Percentiles rank a stretch among this genome's conserved stretches.
Conservation (phyloP, 1,140 invertebrate genomes). For the Argopecten irradians region DNA sequence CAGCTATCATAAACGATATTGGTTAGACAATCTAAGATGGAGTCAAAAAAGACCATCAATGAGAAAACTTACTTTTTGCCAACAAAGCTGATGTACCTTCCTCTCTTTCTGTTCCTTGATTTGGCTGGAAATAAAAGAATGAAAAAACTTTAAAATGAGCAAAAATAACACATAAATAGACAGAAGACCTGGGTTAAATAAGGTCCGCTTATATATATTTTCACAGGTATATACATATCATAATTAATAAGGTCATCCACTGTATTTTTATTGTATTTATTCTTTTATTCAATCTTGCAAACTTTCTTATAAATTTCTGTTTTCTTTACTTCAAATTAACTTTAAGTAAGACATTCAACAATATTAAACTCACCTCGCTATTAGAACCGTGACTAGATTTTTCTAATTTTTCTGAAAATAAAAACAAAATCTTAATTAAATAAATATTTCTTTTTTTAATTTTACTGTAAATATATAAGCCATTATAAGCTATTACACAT, state of each 20-base stretch:
- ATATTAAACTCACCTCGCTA: background rate
- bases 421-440: background rate
- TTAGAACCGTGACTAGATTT: background rate
- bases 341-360: background rate
- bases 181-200: too few relatives aligned
- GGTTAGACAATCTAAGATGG: too few relatives aligned
- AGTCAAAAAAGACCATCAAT: too few relatives aligned
- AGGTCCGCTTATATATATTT: too few relatives aligned
- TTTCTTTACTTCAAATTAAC: background rate
- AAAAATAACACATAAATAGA: too few relatives aligned
- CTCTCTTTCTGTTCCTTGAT: background rate
- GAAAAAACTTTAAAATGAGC: background rate
- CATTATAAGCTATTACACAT: too few relatives aligned
- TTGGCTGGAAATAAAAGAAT: background rate
- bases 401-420: background rate
- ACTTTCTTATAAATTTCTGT: background rate
- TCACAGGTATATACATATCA: too few relatives aligned
- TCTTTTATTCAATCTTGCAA: too few relatives aligned
- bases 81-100: slow-evolving; percentile 13
- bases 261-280: too few relatives aligned
- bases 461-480: too few relatives aligned
- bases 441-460: background rate
- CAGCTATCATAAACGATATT: too few relatives aligned
- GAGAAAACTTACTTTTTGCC: slow-evolving; percentile 10
- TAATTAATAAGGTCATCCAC: too few relatives aligned